phyloP scores from a whole-genome alignment of 2,113 vertebrate genomes.

The Myiozetetes cayanensis region DNA sequence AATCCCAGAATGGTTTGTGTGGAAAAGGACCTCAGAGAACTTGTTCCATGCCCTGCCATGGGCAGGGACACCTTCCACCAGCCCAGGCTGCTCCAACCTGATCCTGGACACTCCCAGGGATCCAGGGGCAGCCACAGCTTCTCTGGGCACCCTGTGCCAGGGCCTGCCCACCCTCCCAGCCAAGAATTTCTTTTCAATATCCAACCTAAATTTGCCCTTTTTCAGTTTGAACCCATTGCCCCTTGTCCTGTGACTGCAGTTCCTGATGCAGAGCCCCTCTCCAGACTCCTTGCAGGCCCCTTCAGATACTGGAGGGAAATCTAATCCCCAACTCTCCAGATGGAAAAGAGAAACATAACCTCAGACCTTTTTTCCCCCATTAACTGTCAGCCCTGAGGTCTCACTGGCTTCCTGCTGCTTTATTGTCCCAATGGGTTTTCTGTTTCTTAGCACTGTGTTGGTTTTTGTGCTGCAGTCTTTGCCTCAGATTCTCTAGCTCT shows the following conservation, averaged over 20 bases:
- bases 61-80: not conserved
- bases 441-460: not conserved
- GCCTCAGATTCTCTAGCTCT: not conserved
- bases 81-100: not conserved
- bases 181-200: rapidly evolving
- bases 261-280: not conserved
- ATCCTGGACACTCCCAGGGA: not conserved
- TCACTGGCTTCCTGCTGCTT: not conserved
- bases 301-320: not conserved
- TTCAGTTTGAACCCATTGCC: not conserved
- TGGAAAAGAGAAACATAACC: not conserved
- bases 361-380: not conserved
- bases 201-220: not conserved
- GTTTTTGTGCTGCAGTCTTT: not conserved
- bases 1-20: not conserved
- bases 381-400: not conserved
- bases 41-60: not conserved
- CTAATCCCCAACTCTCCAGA: not conserved
- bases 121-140: not conserved
- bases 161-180: not conserved
- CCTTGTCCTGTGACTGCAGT: not conserved
- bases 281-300: not conserved
- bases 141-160: not conserved
- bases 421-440: not conserved
- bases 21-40: rapidly evolving